Base-by-base conservation (phyloP, 1,140 invertebrate species). In the Antheraea pernyi region DNA sequence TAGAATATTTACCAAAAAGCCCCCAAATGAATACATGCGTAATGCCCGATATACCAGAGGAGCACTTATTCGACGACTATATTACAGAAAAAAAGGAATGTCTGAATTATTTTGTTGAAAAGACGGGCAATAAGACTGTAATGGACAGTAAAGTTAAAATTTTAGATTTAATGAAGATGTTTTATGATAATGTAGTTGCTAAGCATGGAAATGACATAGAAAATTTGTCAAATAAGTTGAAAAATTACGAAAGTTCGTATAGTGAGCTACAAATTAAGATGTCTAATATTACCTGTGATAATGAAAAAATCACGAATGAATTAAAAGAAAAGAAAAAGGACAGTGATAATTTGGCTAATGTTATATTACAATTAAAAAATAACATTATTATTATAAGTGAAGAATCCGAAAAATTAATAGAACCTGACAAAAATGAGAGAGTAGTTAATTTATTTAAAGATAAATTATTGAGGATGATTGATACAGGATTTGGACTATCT, bases 121-220 rank as follows among this genome's bases (percentile, higher is more conserved):
- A 79, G 70, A 80, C 79, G 19, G 80, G 78, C 59, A 69, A 78
- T 18, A 81, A 78, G 70, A 67, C 80, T 37, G 81, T 74, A 65
- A 19, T 86, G 13, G 75, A 68, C 22, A 16, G 53, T 58, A 80
- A 89, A 68, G 68, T 82, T 7, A 91, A 82, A 80, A 84, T 91
- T 37, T 75, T 91, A 71, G 88, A 91, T 65, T 37, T 91, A 0
- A 86, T 91, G 84, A 89, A 80, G 84, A 73, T 82, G 76, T 75
- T 91, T 30, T 88, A 88, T 65, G 80, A 80, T 67, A 75, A 81
- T 58, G 61, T 89, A 59, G 53, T 83, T 59, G 67, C 69, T 19
- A 85, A 82, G 74, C 89, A 91, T 66, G 78, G 73, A 7, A 81
- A 86, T 68, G 82, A 88, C 74, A 72, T 91, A 16, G 81, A 91